Base-by-base conservation (phyloP, 2,113 vertebrate species). In the Cromileptes altivelis region DNA sequence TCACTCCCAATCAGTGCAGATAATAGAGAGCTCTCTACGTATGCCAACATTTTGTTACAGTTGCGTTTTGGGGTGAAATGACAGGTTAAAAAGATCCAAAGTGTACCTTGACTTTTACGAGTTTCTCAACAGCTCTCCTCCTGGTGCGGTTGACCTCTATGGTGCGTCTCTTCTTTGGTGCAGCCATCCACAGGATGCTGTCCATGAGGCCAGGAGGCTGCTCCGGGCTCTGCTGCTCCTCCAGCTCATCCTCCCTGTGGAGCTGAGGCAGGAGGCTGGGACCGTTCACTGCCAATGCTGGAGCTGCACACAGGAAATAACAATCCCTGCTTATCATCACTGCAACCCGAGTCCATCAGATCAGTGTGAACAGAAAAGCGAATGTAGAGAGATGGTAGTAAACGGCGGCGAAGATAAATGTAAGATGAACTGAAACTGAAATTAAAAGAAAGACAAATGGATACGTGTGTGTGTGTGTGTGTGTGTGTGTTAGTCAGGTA, bases 111-210 rank as follows among this genome's bases (percentile, higher is more conserved):
- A 97, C 27, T 95, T 96, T 90, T 9, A 97, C 82, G 5, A 98
- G 95, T 45, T 98, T 97, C 9, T 0, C 64, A 4, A 95, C 90
- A 25, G 95, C 64, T 85, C 98, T 96, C 84, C 98, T 95, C 65
- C 98, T 92, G 87, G 96, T 97, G 40, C 96, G 96, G 90, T 99
- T 99, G 70, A 99, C 91, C 89, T 99, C 98, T 40, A 99, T 97
- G 7, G 92, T 97, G 19, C 98, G 97, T 64, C 98, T 95, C 8
- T 96, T 97, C 91, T 99, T 99, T 4, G 98, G 98, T 0, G 82
- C 98, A 0, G 98, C 98, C 98, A 99, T 99, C 98, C 98, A 99
- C 81, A 98, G 65, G 30, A 98, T 82, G 65, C 90, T 89, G 37
- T 96, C 98, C 4, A 91, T 74, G 60, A 97, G 67, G 42, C 94